Base-by-base conservation (phyloP, 2,113 vertebrate species). In the Myrmecobius fasciatus region DNA sequence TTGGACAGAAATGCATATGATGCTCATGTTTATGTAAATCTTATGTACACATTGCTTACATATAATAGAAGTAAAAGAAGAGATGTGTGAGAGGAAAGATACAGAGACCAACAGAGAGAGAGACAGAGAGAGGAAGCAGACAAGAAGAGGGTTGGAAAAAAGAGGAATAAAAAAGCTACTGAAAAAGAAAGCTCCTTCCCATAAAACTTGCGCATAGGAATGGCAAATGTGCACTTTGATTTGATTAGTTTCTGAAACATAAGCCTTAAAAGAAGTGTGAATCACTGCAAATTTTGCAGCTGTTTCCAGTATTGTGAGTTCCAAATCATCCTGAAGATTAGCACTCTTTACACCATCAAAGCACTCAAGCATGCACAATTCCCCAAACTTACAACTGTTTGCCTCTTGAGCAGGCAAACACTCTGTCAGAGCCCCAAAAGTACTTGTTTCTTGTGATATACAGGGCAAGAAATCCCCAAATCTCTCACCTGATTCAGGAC, bases 211-310 rank as follows among this genome's bases (percentile, higher is more conserved):
- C 54, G 17, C 60, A 91, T 8, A 47, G 48, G 31, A 96, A 89
- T 93, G 48, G 83, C n/a, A 95, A 93, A 94, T 51, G 89, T 56
- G 88, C 46, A 47, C 89, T 92, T 91, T 52, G 48, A 51, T 92
- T 53, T 90, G 90, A 96, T 93, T 93, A 36, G 54, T 92, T 91
- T 51, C 26, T 93, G 96, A 96, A 96, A 89, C 92, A 94, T 52
- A 49, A 89, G 49, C 91, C 67, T 60, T 83, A 52, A 67, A 93
- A 91, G 91, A 94, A 93, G 49, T 75, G 95, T 94, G 93, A 96
- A 95, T 93, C 96, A 91, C 49, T 8, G 95, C 67, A 53, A 91
- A 52, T 90, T 92, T 95, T 93, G 52, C 92, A 90, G 60, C 60
- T 53, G 36, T 10, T 51, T 22, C 28, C 92, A 49, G 53, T n/a